Conservation (phyloP, 2,797 vertebrate genomes). For the Cyclura pinguis region DNA sequence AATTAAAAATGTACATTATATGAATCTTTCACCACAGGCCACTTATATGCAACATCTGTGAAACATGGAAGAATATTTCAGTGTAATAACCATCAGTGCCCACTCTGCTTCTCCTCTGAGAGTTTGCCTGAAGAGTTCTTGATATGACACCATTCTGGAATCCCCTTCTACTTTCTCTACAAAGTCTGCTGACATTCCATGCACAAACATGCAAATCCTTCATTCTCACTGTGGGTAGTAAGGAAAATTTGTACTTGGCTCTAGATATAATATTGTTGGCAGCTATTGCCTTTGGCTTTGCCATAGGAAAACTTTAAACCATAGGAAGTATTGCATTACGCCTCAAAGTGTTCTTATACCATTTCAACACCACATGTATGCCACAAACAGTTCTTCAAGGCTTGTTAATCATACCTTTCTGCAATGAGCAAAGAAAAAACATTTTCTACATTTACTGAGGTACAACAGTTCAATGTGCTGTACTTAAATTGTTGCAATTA, state of each 20-base stretch:
- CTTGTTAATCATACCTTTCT: conserved; percentile 10
- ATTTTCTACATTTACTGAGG: background rate
- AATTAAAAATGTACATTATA: background rate
- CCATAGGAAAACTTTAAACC: background rate
- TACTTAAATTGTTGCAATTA: background rate
- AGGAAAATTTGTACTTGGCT: background rate
- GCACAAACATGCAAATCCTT: background rate
- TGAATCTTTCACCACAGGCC: background rate
- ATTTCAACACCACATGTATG: background rate
- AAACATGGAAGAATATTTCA: background rate
- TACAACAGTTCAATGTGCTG: background rate
- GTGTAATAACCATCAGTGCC: background rate
- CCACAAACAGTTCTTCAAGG: background rate
- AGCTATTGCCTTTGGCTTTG: conserved; percentile 3
- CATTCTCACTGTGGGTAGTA: background rate
- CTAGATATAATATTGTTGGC: background rate
- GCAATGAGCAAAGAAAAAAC: background rate
- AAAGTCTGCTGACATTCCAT: background rate
- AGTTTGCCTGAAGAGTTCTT: background rate
- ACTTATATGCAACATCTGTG: background rate
- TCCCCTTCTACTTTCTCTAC: background rate
- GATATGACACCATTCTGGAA: background rate
- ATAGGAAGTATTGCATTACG: background rate
- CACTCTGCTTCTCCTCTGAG: too few relatives aligned
- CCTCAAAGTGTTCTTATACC: background rate